Base-by-base conservation (phyloP, 2,888 invertebrate genomes). In the Chymomyza caudatula region DNA sequence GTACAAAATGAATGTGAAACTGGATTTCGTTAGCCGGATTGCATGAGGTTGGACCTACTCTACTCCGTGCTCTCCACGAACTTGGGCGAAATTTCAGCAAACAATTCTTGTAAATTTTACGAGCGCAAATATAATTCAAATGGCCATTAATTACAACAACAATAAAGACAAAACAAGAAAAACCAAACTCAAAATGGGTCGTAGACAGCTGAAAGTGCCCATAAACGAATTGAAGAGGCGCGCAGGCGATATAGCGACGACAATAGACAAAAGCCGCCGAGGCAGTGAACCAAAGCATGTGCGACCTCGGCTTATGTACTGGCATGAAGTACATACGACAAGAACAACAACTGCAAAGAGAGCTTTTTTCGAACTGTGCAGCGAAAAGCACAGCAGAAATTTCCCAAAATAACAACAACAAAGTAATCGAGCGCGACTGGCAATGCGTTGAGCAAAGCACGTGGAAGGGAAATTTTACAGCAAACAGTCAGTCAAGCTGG, bases 91-190 rank as follows among this genome's bases (percentile, higher is more conserved):
- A 49, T 74, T 71, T 63, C 58, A 71, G 74, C 78, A 74, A 77
- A 80, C 74, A 83, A 83, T 85, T 88, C 85, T 85, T 88, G 86
- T 87, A 87, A 87, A 87, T 83, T 88, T 88, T 88, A 88, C 81
- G 87, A 88, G 81, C 84, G 77, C 84, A 87, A 87, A 88, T 87
- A 87, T 87, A 88, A 87, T 88, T 87, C 86, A 87, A 88, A 88
- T 86, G 81, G 72, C 72, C 85, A 86, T 88, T 88, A 88, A 88
- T 88, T 85, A 86, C 85, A 87, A 82, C 71, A 77, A 80, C 82
- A 72, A 71, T 73, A 60, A 11, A 69, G 42, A 43, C 42, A 44
- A 59, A 58, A 57, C 15, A 53, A 63, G 52, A 71, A 64, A 74
- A 75, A 71, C 62, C 65, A 65, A 77, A 75, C 73, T 69, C 64